Evolutionary conservation across 2,888 invertebrate genomes (phyloP), one percentile per base, ranked within the genome.

Genomic region (Papilio protenor): DNA sequence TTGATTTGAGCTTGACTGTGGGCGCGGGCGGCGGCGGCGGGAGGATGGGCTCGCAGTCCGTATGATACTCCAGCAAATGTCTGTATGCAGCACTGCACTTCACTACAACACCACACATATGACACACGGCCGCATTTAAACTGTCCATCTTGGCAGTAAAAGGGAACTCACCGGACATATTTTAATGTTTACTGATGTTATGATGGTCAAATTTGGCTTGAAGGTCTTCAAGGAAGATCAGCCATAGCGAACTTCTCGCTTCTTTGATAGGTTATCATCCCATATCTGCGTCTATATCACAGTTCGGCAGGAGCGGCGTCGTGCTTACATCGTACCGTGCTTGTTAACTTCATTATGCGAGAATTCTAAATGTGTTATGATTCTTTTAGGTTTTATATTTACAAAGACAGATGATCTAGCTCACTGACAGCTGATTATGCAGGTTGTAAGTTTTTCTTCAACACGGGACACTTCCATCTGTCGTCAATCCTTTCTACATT

Each of bases 61-160:
- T 88, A 87, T 96, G 96, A 80, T 95, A 94, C 84, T 95, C 94
- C 84, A 96, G 95, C 91, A 97, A 95, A 90, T 98, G 98, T 87
- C 96, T 95, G 85, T 96, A 96, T 75, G 97, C 96, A 73, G 97
- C 97, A 89, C 97, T 96, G 84, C 97, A 97, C 92, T 97, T 97
- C 84, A 97, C 96, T 87, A 96, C 96, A 82, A 96, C 96, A 82
- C 96, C 96, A 90, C 98, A 98, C 89, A 96, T 95, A 90, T 97
- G 97, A 91, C 98, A 98, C 83, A 97, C 96, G 79, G 97, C 97
- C 80, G 97, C 96, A 88, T 96, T 96, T 84, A 97, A 96, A 80
- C 96, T 95, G 91, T 97, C 97, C 90, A 96, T 96, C 87, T 92
- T 94, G 83, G 89, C 86, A 85, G 89, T 85, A 87, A 90, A 91